phyloP scores from a whole-genome alignment of 2,888 invertebrate species.

The Polyploca ridens region DNA sequence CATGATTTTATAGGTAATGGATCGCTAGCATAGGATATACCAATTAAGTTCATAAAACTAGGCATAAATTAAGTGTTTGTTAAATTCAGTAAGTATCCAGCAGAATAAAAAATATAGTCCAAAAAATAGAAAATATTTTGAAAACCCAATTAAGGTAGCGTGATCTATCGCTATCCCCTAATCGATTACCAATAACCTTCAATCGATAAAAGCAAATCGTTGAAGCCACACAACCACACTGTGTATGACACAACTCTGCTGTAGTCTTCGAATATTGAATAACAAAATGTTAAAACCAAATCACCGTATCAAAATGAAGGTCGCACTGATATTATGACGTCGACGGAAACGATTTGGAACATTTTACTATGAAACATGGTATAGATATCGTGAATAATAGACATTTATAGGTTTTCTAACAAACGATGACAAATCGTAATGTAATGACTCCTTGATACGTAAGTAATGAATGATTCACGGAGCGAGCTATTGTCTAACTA shows the following conservation, averaged over 20 bases:
- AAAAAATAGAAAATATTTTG: background rate
- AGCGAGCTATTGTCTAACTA: background rate
- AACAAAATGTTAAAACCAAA: conserved; percentile 14
- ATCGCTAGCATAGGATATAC: no score
- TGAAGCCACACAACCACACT: background rate
- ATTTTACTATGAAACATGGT: background rate
- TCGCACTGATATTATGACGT: conserved; percentile 8
- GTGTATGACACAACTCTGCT: background rate
- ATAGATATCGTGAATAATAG: background rate
- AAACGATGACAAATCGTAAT: background rate
- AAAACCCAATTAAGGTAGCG: background rate
- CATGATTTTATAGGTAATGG: no score
- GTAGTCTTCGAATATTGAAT: conserved; percentile 10
- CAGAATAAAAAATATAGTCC: no score
- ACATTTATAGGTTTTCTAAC: background rate
- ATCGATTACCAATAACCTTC: conserved; percentile 1
- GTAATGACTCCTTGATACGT: background rate
- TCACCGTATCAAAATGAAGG: conserved; percentile 14
- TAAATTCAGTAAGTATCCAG: no score
- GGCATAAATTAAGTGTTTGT: no score
- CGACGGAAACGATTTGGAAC: conserved; percentile 11
- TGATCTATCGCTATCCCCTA: background rate
- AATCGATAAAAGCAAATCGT: background rate
- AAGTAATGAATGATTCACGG: background rate
- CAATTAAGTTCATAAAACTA: no score